Percentiles rank a stretch among this genome's conserved stretches.
Evolutionary conservation across 2,888 invertebrate species (phyloP).

Genomic region (Ormyrus rosae): DNA sequence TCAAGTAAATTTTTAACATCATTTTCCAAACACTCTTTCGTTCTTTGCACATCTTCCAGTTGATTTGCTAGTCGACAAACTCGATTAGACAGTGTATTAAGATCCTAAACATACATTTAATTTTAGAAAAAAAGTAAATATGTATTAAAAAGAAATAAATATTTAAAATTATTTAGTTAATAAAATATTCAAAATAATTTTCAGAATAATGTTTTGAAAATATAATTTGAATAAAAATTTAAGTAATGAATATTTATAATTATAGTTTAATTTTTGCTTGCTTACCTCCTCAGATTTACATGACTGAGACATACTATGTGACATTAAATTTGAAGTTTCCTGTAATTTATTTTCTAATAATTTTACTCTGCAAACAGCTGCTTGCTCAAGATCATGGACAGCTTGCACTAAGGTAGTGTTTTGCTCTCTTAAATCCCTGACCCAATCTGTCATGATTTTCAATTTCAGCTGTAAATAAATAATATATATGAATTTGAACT

Average conservation of each 20-base stretch:
- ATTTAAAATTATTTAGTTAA: neutral
- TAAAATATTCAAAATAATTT: slow-evolving; percentile 1
- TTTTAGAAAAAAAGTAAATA: neutral
- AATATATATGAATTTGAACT: slow-evolving; percentile 6
- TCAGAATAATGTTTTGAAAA: neutral
- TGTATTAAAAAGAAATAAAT: neutral
- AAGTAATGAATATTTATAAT: neutral
- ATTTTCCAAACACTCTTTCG: slow-evolving; percentile 76
- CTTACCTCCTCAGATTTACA: slow-evolving; percentile 66
- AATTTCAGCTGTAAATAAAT: slow-evolving; percentile 79
- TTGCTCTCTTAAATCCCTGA: slow-evolving; percentile 82
- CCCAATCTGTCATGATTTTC: slow-evolving; percentile 81
- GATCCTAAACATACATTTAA: slow-evolving; percentile 61
- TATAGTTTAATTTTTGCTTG: slow-evolving; percentile 30
- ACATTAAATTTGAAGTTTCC: slow-evolving; percentile 73
- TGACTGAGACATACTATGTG: slow-evolving; percentile 66
- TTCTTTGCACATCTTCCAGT: slow-evolving; percentile 74
- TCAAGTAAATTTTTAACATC: slow-evolving; percentile 79
- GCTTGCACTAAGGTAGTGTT: slow-evolving; percentile 82
- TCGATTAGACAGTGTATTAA: slow-evolving; percentile 65
- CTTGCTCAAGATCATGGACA: slow-evolving; percentile 82
- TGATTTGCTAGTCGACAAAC: slow-evolving; percentile 64
- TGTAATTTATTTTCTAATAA: slow-evolving; percentile 78
- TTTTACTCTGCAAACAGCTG: slow-evolving; percentile 80
- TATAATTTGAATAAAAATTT: neutral